Conservation (phyloP, 2,888 invertebrate species). For the Chironomus riparius region DNA sequence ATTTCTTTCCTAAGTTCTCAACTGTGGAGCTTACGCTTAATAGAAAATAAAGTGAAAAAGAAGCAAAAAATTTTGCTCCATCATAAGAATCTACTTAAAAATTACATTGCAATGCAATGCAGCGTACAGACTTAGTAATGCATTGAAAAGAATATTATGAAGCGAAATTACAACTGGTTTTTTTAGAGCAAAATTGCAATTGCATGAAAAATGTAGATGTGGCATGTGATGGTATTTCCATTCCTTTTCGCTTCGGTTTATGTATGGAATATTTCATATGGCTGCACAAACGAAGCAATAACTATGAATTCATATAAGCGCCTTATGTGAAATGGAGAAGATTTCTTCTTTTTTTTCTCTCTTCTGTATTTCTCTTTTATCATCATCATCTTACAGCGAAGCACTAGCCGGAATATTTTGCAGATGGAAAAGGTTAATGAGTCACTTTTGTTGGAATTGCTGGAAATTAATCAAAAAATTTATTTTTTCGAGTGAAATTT, state of each 20-base stretch:
- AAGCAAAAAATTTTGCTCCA: background rate
- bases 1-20: no score
- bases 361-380: background rate
- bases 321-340: constrained; percentile 6
- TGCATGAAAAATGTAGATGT: constrained; percentile 11
- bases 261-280: constrained; percentile 26
- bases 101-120: background rate
- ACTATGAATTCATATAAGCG: constrained; percentile 25
- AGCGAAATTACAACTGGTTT: constrained; percentile 21
- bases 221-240: constrained; percentile 22
- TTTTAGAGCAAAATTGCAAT: background rate
- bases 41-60: background rate
- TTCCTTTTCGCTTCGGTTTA: background rate
- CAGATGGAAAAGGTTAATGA: no score
- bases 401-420: no score
- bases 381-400: no score
- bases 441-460: no score
- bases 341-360: background rate
- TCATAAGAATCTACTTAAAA: constrained; percentile 21
- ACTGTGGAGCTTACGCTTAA: background rate
- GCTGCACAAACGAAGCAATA: background rate
- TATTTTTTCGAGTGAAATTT: no score
- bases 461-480: no score
- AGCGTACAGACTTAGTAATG: background rate
- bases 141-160: background rate